Base-by-base conservation (phyloP, 2,888 invertebrate species). In the Pandemis heparana region DNA sequence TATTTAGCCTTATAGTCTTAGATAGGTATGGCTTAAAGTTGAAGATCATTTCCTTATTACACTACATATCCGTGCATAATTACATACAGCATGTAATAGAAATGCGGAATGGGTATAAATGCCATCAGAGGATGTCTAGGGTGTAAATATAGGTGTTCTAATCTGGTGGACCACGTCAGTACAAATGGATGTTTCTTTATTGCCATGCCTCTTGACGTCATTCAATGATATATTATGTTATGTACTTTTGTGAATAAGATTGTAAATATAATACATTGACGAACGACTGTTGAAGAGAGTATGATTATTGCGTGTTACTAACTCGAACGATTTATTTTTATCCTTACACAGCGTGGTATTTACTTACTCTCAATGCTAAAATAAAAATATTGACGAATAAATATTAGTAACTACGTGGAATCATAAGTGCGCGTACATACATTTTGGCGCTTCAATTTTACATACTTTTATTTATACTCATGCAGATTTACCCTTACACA, bases 151-250 rank as follows among this genome's bases (percentile, higher is more conserved):
- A 60, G 69, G 32, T 65, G 65, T 65, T 74, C 74, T 74, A 70
- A 74, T 74, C 70, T 70, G 51, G 70, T 53, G 65, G 32, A 65
- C 51, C 60, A 70, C 74, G 74, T 70, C 74, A 74, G 32, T 53
- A 65, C 70, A 74, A 74, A 69, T 74, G 74, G 69, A 74, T 65
- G 53, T 73, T 73, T 73, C 64, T 74, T 70, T 70, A 74, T 65
- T 70, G 60, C 74, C 60, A 65, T 69, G 65, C 70, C 70, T 48
- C 70, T 74, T 74, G 70, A 70, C 70, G 74, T 74, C 74, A 74
- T 53, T 53, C 10, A 64, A 70, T 70, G 74, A 65, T 65, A 70
- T 65, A 56, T 67, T 56, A 60, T 73, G 64, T 73, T 61, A 56
- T 63, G 67, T 67, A 68, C 72, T 60, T 69, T 51, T 4, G 63